Evolutionary conservation across 1,140 invertebrate genomes (phyloP).

Genomic region (Procambarus clarkii): DNA sequence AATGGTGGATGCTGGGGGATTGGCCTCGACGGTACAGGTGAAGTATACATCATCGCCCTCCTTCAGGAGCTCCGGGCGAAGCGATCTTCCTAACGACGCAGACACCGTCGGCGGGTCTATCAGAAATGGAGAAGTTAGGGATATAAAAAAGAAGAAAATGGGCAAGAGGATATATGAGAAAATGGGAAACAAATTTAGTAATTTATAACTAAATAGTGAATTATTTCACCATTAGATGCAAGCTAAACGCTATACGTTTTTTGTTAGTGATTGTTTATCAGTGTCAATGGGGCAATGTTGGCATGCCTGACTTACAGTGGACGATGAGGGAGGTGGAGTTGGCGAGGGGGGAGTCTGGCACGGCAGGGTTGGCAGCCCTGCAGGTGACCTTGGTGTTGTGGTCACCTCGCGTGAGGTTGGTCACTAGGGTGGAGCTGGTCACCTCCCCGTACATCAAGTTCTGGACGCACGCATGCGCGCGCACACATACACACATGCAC

Average conservation of each 20-base stretch:
- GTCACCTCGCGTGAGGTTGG: constrained; percentile 54
- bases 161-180: not conserved
- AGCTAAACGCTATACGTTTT: no score
- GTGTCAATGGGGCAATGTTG: no score
- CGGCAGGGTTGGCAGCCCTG: constrained; percentile 51
- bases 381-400: constrained; percentile 48
- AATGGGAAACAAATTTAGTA: no score
- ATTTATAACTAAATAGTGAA: no score
- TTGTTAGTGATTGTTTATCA: no score
- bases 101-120: no score
- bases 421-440: constrained; percentile 45
- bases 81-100: no score
- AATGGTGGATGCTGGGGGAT: no score
- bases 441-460: constrained; percentile 52
- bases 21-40: no score
- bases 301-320: constrained; percentile 47
- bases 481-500: constrained; percentile 6
- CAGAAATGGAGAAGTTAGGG: not conserved
- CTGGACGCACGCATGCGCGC: not conserved
- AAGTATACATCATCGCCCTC: no score
- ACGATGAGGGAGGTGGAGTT: constrained; percentile 56
- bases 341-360: constrained; percentile 19
- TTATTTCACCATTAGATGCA: no score
- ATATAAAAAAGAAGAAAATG: not conserved
- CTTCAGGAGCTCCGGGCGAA: no score